A percentile compares a stretch with the other conserved stretches of the same genome.
phyloP scores from a whole-genome alignment of 2,888 invertebrate species.

The Scaptomyza polygonia region DNA sequence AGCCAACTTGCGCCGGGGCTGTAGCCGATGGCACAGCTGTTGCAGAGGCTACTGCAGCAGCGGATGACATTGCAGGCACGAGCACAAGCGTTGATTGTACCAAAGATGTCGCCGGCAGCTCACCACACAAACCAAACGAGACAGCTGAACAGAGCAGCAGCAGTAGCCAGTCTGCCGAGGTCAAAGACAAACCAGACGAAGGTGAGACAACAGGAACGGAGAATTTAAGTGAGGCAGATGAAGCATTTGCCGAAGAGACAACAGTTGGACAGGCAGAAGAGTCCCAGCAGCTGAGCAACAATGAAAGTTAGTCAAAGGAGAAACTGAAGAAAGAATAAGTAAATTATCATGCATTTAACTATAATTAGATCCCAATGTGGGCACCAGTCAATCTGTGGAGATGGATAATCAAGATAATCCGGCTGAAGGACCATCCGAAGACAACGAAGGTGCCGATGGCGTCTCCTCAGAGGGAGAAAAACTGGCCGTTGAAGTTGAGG shows the following conservation, averaged over 20 bases:
- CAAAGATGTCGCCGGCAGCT: conserved; percentile 46
- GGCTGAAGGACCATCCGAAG: conserved; percentile 79
- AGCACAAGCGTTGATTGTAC: conserved; percentile 49
- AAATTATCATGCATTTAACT: background rate
- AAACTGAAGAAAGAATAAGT: background rate
- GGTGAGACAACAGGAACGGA: conserved; percentile 83
- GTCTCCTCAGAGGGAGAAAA: conserved; percentile 88
- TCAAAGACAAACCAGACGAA: conserved; percentile 53
- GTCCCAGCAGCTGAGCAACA: conserved; percentile 71
- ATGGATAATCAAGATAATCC: conserved; percentile 82
- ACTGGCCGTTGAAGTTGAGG: conserved; percentile 84
- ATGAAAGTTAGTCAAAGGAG: conserved; percentile 72
- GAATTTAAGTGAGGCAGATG: conserved; percentile 78
- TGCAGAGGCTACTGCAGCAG: conserved; percentile 67
- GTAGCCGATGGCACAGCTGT: conserved; percentile 66
- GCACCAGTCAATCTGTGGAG: conserved; percentile 85
- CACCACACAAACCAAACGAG: conserved; percentile 58
- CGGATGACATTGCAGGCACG: conserved; percentile 55
- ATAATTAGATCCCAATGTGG: conserved; percentile 81
- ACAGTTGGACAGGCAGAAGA: conserved; percentile 68
- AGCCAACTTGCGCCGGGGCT: conserved; percentile 52
- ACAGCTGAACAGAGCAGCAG: conserved; percentile 51
- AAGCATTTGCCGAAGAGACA: conserved; percentile 84
- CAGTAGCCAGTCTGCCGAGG: conserved; percentile 44
- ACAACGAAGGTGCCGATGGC: conserved; percentile 84